These are phyloP conservation scores for Melitaea cinxia DNA, from an alignment of 1,140 invertebrate genomes.

Conservation along the genomic window DNA sequence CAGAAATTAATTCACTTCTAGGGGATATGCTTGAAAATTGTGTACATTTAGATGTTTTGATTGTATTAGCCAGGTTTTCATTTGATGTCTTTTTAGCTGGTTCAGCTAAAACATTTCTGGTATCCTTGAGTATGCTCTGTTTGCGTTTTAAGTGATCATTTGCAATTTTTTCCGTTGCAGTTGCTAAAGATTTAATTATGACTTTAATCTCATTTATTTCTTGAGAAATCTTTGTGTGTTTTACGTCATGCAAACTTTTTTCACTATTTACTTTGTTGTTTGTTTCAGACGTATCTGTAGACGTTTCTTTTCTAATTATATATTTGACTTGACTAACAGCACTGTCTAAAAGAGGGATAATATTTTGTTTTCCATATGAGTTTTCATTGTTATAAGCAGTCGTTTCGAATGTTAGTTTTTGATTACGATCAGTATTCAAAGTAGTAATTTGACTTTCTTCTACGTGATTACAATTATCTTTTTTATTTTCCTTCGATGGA, in stretches of 20 bases:
- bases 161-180: conserved; percentile 51
- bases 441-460: not conserved
- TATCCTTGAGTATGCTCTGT: not conserved
- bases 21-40: conserved; percentile 46
- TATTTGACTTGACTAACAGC: conserved; percentile 53
- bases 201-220: conserved; percentile 55
- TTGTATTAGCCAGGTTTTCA: conserved; percentile 7
- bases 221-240: conserved; percentile 45
- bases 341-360: conserved; percentile 60
- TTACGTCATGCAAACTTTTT: conserved; percentile 18
- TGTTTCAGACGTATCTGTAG: conserved; percentile 30
- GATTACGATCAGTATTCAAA: not conserved
- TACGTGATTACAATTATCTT: not conserved
- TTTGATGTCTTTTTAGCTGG: conserved; percentile 2
- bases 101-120: not conserved
- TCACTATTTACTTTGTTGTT: conserved; percentile 17
- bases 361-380: conserved; percentile 34
- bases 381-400: not conserved
- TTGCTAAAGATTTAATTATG: conserved; percentile 53
- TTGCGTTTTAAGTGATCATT: conserved; percentile 38
- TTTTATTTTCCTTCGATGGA: conserved; percentile 19
- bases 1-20: conserved; percentile 43
- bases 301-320: conserved; percentile 39
- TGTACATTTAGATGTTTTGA: conserved; percentile 50
- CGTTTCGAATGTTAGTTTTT: conserved; percentile 2